Conservation (phyloP, 1,140 invertebrate genomes). For the Liolophura sinensis region DNA sequence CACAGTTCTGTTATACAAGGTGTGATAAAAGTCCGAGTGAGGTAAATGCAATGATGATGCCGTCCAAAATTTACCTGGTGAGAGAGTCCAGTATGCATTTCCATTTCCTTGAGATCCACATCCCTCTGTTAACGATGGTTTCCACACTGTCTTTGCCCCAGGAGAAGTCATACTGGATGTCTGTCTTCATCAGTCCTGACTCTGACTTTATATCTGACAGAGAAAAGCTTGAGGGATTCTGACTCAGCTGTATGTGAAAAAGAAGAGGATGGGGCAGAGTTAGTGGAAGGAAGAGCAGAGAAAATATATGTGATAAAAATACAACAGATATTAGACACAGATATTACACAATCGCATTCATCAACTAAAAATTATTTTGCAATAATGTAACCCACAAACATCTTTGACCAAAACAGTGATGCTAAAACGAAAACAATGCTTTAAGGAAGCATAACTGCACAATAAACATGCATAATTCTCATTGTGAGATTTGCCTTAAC, state of each 20-base stretch:
- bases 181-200: neutral
- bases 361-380: neutral
- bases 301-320: neutral
- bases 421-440: too few relatives aligned
- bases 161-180: constrained; percentile 34
- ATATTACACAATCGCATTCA: neutral
- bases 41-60: neutral
- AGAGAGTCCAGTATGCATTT: constrained; percentile 10
- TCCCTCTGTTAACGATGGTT: constrained; percentile 27
- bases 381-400: too few relatives aligned
- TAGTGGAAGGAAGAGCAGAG: neutral
- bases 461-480: too few relatives aligned
- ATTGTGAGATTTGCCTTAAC: too few relatives aligned
- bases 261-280: neutral
- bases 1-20: neutral
- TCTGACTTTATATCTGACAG: constrained; percentile 7
- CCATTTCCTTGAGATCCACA: constrained; percentile 12
- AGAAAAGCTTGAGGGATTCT: constrained; percentile 28
- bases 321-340: neutral
- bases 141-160: constrained; percentile 40
- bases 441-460: too few relatives aligned
- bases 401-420: too few relatives aligned
- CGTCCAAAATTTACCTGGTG: constrained; percentile 17
- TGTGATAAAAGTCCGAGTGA: neutral
- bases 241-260: constrained; percentile 23